These are phyloP conservation scores for Microhierax caerulescens DNA, from an alignment of 2,797 vertebrate genomes.

Conservation along the genomic window DNA sequence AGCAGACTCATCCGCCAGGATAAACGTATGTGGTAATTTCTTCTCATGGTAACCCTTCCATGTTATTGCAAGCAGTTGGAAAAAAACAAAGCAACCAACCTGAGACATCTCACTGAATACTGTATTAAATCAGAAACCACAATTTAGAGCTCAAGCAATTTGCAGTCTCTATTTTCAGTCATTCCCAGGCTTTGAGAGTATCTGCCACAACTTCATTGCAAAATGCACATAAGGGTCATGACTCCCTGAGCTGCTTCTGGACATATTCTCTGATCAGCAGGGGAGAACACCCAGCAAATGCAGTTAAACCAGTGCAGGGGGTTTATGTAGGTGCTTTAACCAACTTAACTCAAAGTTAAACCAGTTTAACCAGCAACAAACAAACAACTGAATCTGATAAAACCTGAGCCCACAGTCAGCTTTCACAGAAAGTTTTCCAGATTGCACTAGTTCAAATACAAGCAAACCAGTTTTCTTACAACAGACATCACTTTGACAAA, in stretches of 20 bases:
- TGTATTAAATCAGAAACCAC: background rate
- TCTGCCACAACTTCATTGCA: background rate
- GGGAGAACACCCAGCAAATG: background rate
- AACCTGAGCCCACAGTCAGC: background rate
- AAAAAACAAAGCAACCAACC: background rate
- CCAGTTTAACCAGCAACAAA: background rate
- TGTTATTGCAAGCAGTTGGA: background rate
- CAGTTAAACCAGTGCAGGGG: background rate
- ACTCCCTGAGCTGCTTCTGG: constrained; percentile 53
- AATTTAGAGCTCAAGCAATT: background rate
- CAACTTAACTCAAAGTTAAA: background rate
- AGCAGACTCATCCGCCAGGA: background rate
- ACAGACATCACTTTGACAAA: background rate
- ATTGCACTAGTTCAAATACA: background rate
- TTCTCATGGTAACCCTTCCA: background rate
- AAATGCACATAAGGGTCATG: background rate
- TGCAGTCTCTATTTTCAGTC: background rate
- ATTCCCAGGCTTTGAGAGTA: background rate
- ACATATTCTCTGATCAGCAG: background rate
- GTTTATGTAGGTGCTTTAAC: background rate
- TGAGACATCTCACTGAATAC: background rate
- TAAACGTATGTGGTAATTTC: background rate
- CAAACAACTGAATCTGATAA: background rate
- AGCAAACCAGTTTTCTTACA: background rate
- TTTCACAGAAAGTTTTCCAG: background rate